A percentile compares a stretch with the other conserved stretches of the same genome.
These are phyloP conservation scores for Stenodera caucasica DNA, from an alignment of 2,888 invertebrate species.

Conservation along the genomic window DNA sequence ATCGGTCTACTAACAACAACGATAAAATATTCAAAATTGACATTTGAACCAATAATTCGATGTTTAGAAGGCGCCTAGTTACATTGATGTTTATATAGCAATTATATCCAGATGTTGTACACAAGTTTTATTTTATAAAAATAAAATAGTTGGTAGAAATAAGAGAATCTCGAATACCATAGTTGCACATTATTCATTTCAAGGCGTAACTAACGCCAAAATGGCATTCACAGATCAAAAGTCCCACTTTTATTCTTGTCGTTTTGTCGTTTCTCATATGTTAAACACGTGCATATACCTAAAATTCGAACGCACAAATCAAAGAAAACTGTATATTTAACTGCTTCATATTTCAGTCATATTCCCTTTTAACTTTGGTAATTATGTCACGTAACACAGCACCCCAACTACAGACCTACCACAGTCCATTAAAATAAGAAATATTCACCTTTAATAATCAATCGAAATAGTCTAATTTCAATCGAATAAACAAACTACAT, in stretches of 20 bases:
- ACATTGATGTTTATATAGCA: slow-evolving; percentile 45
- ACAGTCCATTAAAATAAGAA: slow-evolving; percentile 7
- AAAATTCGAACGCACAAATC: slow-evolving; percentile 22
- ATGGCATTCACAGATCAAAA: slow-evolving; percentile 30
- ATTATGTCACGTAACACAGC: slow-evolving; percentile 28
- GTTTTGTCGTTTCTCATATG: slow-evolving; percentile 29
- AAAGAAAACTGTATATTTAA: slow-evolving; percentile 15
- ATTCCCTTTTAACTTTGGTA: slow-evolving; percentile 25
- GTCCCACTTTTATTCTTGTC: slow-evolving; percentile 14
- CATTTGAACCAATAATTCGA: slow-evolving; percentile 44
- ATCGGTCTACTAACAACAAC: slow-evolving; percentile 33
- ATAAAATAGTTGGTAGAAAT: slow-evolving; percentile 20
- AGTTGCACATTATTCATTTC: slow-evolving; percentile 27
- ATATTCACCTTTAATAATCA: not conserved
- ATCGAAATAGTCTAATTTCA: too few relatives aligned
- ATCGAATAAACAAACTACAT: not conserved
- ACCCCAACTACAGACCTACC: slow-evolving; percentile 25
- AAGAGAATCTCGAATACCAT: slow-evolving; percentile 27
- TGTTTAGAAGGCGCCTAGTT: slow-evolving; percentile 46
- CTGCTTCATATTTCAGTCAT: slow-evolving; percentile 27
- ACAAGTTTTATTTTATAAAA: not conserved
- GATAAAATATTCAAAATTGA: slow-evolving; percentile 45
- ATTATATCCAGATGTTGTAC: slow-evolving; percentile 45
- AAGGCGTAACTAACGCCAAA: slow-evolving; percentile 28
- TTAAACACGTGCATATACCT: slow-evolving; percentile 25